These are phyloP conservation scores for Ibidorhyncha struthersii DNA, from an alignment of 2,113 vertebrate species.

Conservation along the genomic window DNA sequence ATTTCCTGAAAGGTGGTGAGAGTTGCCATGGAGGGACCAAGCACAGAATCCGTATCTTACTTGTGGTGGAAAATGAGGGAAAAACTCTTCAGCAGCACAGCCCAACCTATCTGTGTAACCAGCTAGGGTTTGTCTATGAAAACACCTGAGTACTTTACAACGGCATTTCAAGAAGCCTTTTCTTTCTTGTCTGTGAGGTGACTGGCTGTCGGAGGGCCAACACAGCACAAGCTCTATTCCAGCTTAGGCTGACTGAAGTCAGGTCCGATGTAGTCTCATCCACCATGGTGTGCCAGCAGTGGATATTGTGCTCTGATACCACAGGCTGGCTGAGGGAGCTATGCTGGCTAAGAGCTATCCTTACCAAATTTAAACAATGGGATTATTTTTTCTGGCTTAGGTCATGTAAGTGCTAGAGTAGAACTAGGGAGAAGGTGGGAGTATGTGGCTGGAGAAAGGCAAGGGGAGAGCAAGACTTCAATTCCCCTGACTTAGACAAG, in stretches of 20 bases:
- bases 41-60: background rate
- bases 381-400: background rate
- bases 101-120: background rate
- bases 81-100: background rate
- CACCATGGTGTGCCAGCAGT: background rate
- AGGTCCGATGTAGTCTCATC: accelerated
- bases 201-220: background rate
- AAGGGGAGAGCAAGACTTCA: background rate
- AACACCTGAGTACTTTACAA: background rate
- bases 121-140: background rate
- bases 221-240: background rate
- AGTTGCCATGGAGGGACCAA: background rate
- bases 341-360: background rate
- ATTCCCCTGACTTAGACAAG: background rate
- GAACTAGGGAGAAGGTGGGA: background rate
- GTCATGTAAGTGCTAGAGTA: background rate
- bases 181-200: background rate
- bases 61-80: background rate
- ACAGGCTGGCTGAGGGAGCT: background rate
- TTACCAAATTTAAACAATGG: background rate
- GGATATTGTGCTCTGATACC: background rate
- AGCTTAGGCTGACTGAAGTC: background rate
- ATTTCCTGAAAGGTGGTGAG: background rate
- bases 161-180: background rate
- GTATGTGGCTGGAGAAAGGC: background rate